Evolutionary conservation across 1,140 invertebrate species (phyloP), one percentile per base, ranked within the genome.

Genomic region (Scaptomyza montana): DNA sequence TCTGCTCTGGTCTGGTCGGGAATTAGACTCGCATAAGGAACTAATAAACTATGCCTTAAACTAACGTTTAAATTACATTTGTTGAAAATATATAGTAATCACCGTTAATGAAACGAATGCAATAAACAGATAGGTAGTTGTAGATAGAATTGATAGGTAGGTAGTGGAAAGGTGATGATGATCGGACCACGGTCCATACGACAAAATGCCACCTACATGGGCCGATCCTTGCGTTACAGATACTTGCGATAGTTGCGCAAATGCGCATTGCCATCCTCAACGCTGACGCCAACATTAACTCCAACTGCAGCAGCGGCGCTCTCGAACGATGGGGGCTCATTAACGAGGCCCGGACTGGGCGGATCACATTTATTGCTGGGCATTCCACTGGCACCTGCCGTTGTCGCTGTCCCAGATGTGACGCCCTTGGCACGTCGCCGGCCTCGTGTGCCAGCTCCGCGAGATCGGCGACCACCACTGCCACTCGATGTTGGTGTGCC

Each of bases 161-260:
- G 55, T 46, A 62, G 41, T 65, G 28, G 12, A 12, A 12, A 12
- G 39, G 10, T 41, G 39, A 8, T 41, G 39, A 12, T 41, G 21
- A 25, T 25, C 21, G 21, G 16, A 16, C 16, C 16, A 16, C 16
- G 16, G 16, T 16, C 16, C 39, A 21, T 65, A 10, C 16, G 25
- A 10, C 16, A 39, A 39, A 43, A 51, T 54, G 21, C 55, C 46
- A 71, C 21, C 45, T 57, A 65, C 16, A 65, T 59, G 45, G 51
- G 41, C n/a, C 13, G 49, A 45, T 72, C 60, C 60, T 51, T 72
- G 65, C 74, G 78, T 92, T 91, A 92, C 90, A 92, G 90, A 89
- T 91, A 92, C 65, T 92, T 92, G 30, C 90, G 91, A 79, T 92
- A 92, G 59, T 92, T 92, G 41, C 90, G 81, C 75, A 92, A 68